These are phyloP conservation scores for Ivindomyrus marchei DNA, from an alignment of 2,113 vertebrate species.

Conservation along the genomic window DNA sequence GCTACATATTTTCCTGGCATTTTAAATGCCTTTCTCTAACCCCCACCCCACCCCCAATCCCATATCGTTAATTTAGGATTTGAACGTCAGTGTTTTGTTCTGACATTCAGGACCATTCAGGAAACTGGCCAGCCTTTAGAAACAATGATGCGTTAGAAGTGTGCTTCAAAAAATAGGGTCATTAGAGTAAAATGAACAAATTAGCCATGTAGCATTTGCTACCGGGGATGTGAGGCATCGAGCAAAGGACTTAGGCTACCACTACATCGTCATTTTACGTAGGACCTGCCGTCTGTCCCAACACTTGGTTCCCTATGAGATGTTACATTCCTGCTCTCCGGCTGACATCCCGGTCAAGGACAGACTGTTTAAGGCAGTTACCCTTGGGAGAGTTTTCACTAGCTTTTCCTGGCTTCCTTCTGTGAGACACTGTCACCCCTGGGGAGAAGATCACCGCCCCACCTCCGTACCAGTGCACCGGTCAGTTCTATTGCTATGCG, in stretches of 20 bases:
- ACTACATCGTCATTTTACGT: background rate
- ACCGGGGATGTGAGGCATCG: background rate
- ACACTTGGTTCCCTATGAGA: background rate
- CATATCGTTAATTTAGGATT: background rate
- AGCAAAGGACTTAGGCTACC: background rate
- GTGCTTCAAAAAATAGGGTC: background rate
- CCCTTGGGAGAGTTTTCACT: background rate
- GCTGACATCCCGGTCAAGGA: background rate
- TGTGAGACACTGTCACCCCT: background rate
- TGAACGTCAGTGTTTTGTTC: background rate
- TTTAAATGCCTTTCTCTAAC: background rate
- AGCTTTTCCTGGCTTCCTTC: background rate
- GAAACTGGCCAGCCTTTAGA: background rate
- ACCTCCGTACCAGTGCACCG: background rate
- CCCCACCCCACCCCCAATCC: background rate
- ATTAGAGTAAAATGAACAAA: background rate
- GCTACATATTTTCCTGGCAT: constrained; percentile 20
- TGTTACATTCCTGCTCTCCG: background rate
- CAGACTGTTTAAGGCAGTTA: background rate
- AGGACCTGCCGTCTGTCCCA: background rate
- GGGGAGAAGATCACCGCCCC: background rate
- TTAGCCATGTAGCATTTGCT: background rate
- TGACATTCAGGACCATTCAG: background rate
- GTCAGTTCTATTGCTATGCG: background rate
- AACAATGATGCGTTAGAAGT: background rate